Evolutionary conservation across 2,113 vertebrate genomes (phyloP), one percentile per base, ranked within the genome.

Genomic region (Lonchura striata): DNA sequence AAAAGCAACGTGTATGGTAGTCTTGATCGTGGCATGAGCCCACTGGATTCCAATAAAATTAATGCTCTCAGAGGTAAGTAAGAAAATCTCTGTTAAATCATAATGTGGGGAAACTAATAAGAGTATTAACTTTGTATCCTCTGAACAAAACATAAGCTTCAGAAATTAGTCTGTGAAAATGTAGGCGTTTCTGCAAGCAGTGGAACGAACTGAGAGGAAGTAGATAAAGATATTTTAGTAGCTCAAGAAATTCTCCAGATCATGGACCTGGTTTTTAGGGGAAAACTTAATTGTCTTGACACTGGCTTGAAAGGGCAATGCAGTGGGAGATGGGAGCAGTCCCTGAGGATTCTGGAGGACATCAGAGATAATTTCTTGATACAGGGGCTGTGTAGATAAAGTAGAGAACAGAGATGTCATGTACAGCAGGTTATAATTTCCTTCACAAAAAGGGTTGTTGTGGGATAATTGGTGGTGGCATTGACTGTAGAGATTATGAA

Each of bases 21-120:
- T 54, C 9, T 72, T 39, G 90, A 94, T 13, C 92, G 64, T 71
- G 98, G 98, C 46, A 93, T 98, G 68, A 91, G 39, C 72, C 94
- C 98, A 5, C 95, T 98, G 75, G 97, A 98, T 66, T 61, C 82
- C 91, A 98, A 98, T 81, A 98, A 68, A 91, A 98, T 99, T 75
- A 78, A 75, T 31, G 98, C 98, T 84, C 97, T 99, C 42, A 96
- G 97, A 98, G 98, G 98, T 98, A 90, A 94, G 97, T 50, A 70
- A 59, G 41, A 57, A 75, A 72, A 64, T 65, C 63, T 93, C n/a
- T 78, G 41, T 50, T 81, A 82, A 20, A 39, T 71, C 8, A 15
- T 70, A 23, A 66, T 31, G 12, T 50, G 16, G 42, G 54, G 33
- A 76, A 61, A 71, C 74, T 56, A 85, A 14, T 37, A 52, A 35